phyloP scores from a whole-genome alignment of 2,888 invertebrate genomes.

The Empis stercorea region DNA sequence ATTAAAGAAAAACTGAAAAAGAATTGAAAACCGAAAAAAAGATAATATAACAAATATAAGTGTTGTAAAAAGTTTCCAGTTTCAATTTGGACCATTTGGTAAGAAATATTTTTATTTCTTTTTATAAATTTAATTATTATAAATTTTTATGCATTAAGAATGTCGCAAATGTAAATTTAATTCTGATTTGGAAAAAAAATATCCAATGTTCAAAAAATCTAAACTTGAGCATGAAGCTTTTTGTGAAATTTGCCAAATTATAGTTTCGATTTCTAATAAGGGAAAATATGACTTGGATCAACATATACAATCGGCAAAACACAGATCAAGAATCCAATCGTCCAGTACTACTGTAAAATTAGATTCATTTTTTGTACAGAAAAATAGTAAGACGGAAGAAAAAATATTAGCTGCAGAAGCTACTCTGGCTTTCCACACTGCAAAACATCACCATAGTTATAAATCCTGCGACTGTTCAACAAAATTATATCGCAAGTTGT shows the following conservation, averaged over 20 bases:
- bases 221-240: background rate
- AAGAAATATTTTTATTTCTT: too few relatives aligned
- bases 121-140: background rate
- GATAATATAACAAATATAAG: too few relatives aligned
- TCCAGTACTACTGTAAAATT: background rate
- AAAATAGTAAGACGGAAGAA: background rate
- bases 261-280: background rate
- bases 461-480: background rate
- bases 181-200: background rate
- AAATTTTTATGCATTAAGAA: background rate
- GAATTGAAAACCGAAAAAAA: background rate
- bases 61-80: too few relatives aligned
- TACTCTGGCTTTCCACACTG: slow-evolving; percentile 3
- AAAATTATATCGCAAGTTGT: background rate
- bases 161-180: background rate
- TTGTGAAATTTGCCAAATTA: background rate
- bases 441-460: background rate
- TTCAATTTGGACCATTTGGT: too few relatives aligned
- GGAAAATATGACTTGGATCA: background rate
- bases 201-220: background rate
- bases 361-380: background rate
- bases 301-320: background rate
- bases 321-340: background rate
- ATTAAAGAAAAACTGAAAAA: background rate
- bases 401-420: background rate